Evolutionary conservation across 37 sponge, comb jelly and placozoan genomes (phyloP).

Genomic region (Mnemiopsis leidyi): DNA sequence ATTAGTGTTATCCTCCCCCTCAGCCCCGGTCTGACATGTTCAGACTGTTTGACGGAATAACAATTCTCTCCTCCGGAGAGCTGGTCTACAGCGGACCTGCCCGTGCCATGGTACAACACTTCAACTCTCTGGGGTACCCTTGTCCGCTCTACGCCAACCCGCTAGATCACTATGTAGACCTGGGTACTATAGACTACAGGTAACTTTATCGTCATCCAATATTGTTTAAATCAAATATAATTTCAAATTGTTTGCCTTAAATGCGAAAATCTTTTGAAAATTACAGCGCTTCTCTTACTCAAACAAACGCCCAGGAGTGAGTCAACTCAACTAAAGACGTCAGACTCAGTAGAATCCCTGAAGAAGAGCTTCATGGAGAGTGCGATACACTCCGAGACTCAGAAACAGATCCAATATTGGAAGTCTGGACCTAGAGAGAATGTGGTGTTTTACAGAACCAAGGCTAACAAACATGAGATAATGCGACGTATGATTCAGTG

Average conservation of each 20-base stretch:
- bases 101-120: slow-evolving; percentile 20
- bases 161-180: slow-evolving; percentile 30
- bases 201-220: too few species aligned
- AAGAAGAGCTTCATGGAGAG: slow-evolving; percentile 59
- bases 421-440: slow-evolving; percentile 34
- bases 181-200: slow-evolving; percentile 62
- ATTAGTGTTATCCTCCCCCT: too few species aligned
- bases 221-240: too few species aligned
- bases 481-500: slow-evolving; percentile 64
- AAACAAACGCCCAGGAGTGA: slow-evolving; percentile 66
- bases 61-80: slow-evolving; percentile 59
- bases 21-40: slow-evolving; percentile 65
- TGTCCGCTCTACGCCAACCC: slow-evolving; percentile 38
- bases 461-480: slow-evolving; percentile 10
- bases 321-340: slow-evolving; percentile 30
- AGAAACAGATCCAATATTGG: slow-evolving; percentile 45
- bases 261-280: too few species aligned
- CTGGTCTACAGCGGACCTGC: slow-evolving; percentile 50
- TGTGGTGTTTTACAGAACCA: slow-evolving; percentile 28
- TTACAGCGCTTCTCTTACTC: too few species aligned
- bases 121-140: slow-evolving; percentile 49
- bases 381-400: slow-evolving; percentile 38
- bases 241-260: too few species aligned
- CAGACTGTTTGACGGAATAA: slow-evolving; percentile 57
- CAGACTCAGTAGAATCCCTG: slow-evolving; percentile 41